Evolutionary conservation across 64 coral and sea anemone species (phyloP).

Genomic region (Dendrophyllia cribrosa): DNA sequence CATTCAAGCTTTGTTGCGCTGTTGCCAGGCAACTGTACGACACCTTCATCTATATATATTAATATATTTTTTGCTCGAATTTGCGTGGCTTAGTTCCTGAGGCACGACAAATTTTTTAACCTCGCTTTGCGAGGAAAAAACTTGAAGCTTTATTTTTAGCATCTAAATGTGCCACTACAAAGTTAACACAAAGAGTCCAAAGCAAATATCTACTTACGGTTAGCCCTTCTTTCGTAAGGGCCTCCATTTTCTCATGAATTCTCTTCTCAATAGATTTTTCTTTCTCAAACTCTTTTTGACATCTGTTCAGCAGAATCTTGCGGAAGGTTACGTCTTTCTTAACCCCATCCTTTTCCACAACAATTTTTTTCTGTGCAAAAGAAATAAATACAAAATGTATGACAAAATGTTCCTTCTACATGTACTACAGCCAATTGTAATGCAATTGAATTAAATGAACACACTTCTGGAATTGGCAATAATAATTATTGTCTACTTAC

Average conservation of each 20-base stretch:
- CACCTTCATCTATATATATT: no score
- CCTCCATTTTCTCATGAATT: constrained; percentile 73
- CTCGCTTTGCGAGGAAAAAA: no score
- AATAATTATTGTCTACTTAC: constrained; percentile 32
- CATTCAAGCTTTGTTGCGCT: no score
- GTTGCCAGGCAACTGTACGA: no score
- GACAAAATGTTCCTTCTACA: background rate
- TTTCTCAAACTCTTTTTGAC: constrained; percentile 98
- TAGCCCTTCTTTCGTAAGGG: constrained; percentile 55
- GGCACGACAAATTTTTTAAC: no score
- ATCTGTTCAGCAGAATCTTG: constrained; percentile 92
- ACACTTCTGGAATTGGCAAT: no score
- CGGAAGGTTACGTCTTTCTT: constrained; percentile 79
- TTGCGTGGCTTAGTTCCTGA: no score
- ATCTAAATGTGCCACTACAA: no score
- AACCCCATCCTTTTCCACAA: constrained; percentile 53
- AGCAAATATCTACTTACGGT: constrained; percentile 44
- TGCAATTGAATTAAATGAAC: no score
- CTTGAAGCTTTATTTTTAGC: no score
- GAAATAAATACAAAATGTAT: background rate
- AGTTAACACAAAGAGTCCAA: no score
- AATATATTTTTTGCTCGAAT: no score
- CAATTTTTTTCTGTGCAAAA: constrained; percentile 51
- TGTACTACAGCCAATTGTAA: background rate
- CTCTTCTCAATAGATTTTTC: constrained; percentile 79